A percentile compares a stretch with the other conserved stretches of the same genome.
These are phyloP conservation scores for Busseola fusca DNA, from an alignment of 2,888 invertebrate species.

Conservation along the genomic window DNA sequence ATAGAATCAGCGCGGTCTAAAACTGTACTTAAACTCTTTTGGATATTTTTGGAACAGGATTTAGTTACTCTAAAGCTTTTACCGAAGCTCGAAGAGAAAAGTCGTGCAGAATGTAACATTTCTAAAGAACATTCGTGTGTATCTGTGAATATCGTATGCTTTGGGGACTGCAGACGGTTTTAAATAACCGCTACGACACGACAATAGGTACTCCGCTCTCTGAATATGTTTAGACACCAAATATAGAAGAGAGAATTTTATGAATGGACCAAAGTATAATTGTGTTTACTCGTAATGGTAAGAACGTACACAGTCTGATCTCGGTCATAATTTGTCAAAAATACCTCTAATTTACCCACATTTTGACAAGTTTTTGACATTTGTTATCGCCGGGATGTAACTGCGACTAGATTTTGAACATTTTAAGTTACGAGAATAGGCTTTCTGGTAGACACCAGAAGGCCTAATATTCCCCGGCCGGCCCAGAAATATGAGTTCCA, in stretches of 20 bases:
- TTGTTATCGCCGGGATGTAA: too few species aligned
- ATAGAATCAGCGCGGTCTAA: background rate
- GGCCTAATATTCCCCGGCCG: too few species aligned
- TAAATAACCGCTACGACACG: conserved; percentile 18
- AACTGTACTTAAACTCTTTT: conserved; percentile 20
- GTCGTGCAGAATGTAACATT: conserved; percentile 14
- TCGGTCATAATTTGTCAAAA: too few species aligned
- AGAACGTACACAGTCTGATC: too few species aligned
- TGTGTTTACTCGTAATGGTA: background rate
- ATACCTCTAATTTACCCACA: too few species aligned
- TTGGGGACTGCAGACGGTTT: background rate
- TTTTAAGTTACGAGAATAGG: too few species aligned
- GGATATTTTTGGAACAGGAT: background rate
- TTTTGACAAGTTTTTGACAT: too few species aligned
- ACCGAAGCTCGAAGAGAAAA: conserved; percentile 9
- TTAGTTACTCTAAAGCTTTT: conserved; percentile 13
- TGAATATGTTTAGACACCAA: conserved; percentile 12
- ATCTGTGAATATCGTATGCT: conserved; percentile 11
- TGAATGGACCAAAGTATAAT: conserved; percentile 5
- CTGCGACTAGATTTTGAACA: too few species aligned
- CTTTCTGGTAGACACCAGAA: too few species aligned
- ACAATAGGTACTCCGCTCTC: conserved; percentile 6
- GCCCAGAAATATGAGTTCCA: background rate
- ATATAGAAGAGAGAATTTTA: conserved; percentile 9
- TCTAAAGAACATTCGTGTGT: conserved; percentile 25